Percentiles rank a stretch among this genome's conserved stretches.
These are phyloP conservation scores for Nyctibius grandis DNA, from an alignment of 2,797 vertebrate species.

Conservation along the genomic window DNA sequence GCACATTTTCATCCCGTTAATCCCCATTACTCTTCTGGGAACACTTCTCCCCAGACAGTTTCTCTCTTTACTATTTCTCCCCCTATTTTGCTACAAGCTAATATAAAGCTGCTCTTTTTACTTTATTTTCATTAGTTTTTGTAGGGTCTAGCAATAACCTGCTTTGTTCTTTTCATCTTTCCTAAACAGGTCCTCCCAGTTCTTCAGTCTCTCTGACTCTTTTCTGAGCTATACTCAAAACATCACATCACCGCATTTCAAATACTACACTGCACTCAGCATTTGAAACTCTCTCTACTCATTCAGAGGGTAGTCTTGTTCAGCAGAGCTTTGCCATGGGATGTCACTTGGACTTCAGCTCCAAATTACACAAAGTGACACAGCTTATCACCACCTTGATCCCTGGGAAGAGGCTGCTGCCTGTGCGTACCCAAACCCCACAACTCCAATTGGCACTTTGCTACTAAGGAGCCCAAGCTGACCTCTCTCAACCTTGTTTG, in stretches of 20 bases:
- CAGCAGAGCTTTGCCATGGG: neutral
- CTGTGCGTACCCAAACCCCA: neutral
- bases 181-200: neutral
- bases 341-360: neutral
- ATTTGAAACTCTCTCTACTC: neutral
- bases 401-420: neutral
- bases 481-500: neutral
- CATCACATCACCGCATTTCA: neutral
- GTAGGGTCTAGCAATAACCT: neutral
- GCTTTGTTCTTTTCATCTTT: neutral
- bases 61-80: neutral
- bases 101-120: neutral
- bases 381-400: neutral
- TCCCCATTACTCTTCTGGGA: neutral
- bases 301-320: neutral
- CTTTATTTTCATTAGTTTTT: neutral
- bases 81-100: neutral
- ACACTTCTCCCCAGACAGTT: neutral
- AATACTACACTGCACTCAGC: neutral
- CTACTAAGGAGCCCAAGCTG: neutral
- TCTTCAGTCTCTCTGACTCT: neutral
- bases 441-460: fast-evolving
- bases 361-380: neutral
- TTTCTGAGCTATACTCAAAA: neutral
- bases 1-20: neutral